Evolutionary conservation across 2,888 invertebrate genomes (phyloP).

Genomic region (Drosophila macrospina): DNA sequence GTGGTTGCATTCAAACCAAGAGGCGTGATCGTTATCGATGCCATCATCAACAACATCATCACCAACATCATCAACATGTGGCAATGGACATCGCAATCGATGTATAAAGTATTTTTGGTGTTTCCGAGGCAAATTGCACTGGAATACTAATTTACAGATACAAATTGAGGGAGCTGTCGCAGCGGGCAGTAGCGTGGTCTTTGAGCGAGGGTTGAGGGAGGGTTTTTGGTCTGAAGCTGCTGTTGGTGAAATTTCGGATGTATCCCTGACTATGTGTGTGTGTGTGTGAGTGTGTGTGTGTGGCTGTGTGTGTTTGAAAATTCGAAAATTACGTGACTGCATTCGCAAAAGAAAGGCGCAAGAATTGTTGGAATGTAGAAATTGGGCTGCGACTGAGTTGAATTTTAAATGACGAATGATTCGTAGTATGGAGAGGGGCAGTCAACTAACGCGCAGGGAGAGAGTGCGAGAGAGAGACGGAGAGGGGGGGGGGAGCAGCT

Average conservation of each 20-base stretch:
- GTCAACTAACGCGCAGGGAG: background rate
- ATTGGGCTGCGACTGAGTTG: slow-evolving; percentile 77
- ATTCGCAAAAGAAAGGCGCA: slow-evolving; percentile 71
- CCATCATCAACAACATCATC: slow-evolving; percentile 31
- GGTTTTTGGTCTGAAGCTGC: slow-evolving; percentile 5
- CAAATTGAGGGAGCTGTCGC: slow-evolving; percentile 70
- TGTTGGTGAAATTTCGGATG: slow-evolving; percentile 61
- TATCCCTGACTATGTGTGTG: slow-evolving; percentile 18
- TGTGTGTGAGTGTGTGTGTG: slow-evolving; percentile 42
- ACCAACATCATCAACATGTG: slow-evolving; percentile 23
- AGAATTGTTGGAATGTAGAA: slow-evolving; percentile 78
- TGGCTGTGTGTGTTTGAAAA: slow-evolving; percentile 61
- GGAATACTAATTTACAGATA: slow-evolving; percentile 81
- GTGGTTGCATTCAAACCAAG: slow-evolving; percentile 37
- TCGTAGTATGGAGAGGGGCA: slow-evolving; percentile 8
- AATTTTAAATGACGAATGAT: slow-evolving; percentile 72
- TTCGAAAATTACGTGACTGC: slow-evolving; percentile 81
- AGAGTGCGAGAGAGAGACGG: background rate
- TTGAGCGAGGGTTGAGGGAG: background rate
- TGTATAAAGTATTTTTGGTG: slow-evolving; percentile 63
- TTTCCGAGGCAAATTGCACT: slow-evolving; percentile 76
- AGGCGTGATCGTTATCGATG: slow-evolving; percentile 33
- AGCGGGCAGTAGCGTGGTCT: slow-evolving; percentile 25
- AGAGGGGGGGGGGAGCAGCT: slow-evolving; percentile 19
- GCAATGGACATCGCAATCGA: slow-evolving; percentile 54